Evolutionary conservation across 2,888 invertebrate species (phyloP).

Genomic region (Keiferia lycopersicella): DNA sequence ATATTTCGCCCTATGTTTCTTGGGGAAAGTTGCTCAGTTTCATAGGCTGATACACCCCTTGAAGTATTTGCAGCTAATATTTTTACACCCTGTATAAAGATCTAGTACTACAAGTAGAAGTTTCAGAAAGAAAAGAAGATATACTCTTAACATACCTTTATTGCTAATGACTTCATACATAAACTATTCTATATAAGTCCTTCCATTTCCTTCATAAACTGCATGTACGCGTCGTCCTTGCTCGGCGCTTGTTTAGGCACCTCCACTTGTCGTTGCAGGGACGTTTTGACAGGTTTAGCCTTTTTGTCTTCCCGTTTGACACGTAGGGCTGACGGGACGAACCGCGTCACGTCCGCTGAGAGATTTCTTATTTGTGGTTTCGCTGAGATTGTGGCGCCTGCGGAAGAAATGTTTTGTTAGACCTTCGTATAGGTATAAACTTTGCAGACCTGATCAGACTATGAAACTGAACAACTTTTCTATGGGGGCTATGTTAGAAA

Average conservation of each 20-base stretch:
- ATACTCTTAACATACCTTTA: slow-evolving; percentile 23
- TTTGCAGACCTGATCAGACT: too few species aligned
- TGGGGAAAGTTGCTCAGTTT: too few species aligned
- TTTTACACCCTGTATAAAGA: background rate
- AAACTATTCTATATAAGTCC: slow-evolving; percentile 85
- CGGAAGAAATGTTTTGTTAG: slow-evolving; percentile 23
- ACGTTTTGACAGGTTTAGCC: slow-evolving; percentile 77
- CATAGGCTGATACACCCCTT: too few species aligned
- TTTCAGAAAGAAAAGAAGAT: slow-evolving; percentile 8
- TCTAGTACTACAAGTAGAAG: background rate
- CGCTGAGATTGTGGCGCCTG: slow-evolving; percentile 94
- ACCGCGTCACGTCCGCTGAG: slow-evolving; percentile 96
- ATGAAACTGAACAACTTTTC: too few species aligned
- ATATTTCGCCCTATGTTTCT: too few species aligned
- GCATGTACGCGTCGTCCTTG: slow-evolving; percentile 98
- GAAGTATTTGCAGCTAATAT: background rate
- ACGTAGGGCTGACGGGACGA: slow-evolving; percentile 95
- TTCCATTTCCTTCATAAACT: slow-evolving; percentile 99
- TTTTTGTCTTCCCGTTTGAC: slow-evolving; percentile 93
- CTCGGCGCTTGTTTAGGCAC: slow-evolving; percentile 81
- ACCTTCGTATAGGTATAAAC: too few species aligned
- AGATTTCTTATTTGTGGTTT: slow-evolving; percentile 98
- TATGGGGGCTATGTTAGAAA: too few species aligned
- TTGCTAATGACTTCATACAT: slow-evolving; percentile 24
- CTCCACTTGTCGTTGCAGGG: slow-evolving; percentile 77